A percentile compares a stretch with the other conserved stretches of the same genome.
These are phyloP conservation scores for Erpobdella octoculata DNA, from an alignment of 2,888 invertebrate species.

Conservation along the genomic window DNA sequence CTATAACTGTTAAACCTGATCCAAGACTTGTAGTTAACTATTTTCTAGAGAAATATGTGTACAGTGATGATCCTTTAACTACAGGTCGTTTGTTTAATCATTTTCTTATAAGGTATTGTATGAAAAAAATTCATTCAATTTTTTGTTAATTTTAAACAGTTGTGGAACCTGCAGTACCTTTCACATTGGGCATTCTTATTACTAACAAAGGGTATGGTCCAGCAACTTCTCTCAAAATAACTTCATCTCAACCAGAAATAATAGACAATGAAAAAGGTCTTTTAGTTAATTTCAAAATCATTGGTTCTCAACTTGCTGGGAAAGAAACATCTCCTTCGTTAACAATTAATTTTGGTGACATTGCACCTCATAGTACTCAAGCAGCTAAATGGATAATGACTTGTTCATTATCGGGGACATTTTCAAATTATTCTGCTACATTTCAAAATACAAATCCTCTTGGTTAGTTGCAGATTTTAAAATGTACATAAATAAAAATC, in stretches of 20 bases:
- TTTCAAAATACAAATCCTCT: slow-evolving; percentile 41
- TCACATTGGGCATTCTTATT: slow-evolving; percentile 38
- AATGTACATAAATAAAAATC: no score
- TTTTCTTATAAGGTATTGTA: no score
- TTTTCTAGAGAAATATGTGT: slow-evolving; percentile 41
- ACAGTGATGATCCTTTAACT: slow-evolving; percentile 41
- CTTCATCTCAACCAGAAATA: slow-evolving; percentile 42
- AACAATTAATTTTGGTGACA: slow-evolving; percentile 40
- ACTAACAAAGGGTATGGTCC: slow-evolving; percentile 38
- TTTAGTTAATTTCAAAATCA: slow-evolving; percentile 39
- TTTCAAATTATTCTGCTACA: slow-evolving; percentile 41
- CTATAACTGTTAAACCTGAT: slow-evolving; percentile 41
- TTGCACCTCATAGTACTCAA: slow-evolving; percentile 37
- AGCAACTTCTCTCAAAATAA: slow-evolving; percentile 36
- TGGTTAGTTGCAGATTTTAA: slow-evolving; percentile 31
- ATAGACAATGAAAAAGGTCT: slow-evolving; percentile 43
- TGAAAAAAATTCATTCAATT: not conserved
- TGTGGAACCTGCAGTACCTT: slow-evolving; percentile 38
- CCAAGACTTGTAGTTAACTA: slow-evolving; percentile 40
- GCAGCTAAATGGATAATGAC: slow-evolving; percentile 39
- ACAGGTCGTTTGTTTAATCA: slow-evolving; percentile 10
- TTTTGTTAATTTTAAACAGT: not conserved
- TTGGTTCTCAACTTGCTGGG: slow-evolving; percentile 36
- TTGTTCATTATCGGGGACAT: slow-evolving; percentile 39
- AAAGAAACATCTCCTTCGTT: slow-evolving; percentile 37